A percentile compares a stretch with the other conserved stretches of the same genome.
Evolutionary conservation across 2,797 vertebrate species (phyloP).

Genomic region (Pterois miles): DNA sequence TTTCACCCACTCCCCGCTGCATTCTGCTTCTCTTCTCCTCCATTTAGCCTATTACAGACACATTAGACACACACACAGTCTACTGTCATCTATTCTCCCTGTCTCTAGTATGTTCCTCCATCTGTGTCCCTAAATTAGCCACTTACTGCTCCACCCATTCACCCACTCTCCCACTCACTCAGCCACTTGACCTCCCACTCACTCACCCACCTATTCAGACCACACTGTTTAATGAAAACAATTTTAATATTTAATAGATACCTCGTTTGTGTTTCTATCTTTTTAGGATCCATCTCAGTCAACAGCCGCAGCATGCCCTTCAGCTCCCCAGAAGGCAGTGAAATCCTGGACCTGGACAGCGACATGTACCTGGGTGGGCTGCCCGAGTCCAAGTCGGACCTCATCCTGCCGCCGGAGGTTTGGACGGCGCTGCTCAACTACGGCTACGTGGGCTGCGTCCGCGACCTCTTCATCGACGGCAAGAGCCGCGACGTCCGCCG

Average conservation of each 20-base stretch:
- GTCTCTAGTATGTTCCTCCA: conserved; percentile 20
- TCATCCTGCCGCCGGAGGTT: conserved; percentile 90
- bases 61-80: conserved; percentile 62
- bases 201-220: background rate
- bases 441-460: conserved; percentile 93
- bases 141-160: conserved; percentile 17
- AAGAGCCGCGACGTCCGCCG: conserved; percentile 91
- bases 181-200: conserved; percentile 6
- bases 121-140: conserved; percentile 42
- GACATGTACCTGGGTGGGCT: conserved; percentile 93
- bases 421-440: conserved; percentile 93
- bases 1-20: conserved; percentile 70
- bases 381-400: conserved; percentile 84
- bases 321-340: conserved; percentile 91
- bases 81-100: conserved; percentile 31
- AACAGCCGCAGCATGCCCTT: conserved; percentile 94
- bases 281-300: conserved; percentile 89
- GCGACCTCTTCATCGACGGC: conserved; percentile 94
- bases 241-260: background rate
- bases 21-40: conserved; percentile 80
- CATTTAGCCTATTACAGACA: conserved; percentile 76
- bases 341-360: conserved; percentile 92
- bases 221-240: background rate
- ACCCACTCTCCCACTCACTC: background rate
- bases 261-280: background rate